A percentile compares a stretch with the other conserved stretches of the same genome.
These are phyloP conservation scores for Melieria crassipennis DNA, from an alignment of 2,888 invertebrate genomes.

Conservation along the genomic window DNA sequence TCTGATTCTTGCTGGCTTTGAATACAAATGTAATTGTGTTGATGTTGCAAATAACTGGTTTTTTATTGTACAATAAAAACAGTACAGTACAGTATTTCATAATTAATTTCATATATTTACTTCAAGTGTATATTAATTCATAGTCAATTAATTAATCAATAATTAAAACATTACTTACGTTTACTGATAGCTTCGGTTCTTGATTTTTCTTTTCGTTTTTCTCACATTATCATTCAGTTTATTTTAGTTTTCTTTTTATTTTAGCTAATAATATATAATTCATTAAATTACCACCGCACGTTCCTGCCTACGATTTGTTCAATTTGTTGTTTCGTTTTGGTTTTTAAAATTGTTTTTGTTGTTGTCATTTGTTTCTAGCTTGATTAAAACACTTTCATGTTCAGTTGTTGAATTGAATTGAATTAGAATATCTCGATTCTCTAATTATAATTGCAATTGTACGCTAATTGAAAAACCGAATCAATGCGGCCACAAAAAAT, in stretches of 20 bases:
- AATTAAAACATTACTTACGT: slow-evolving; percentile 22
- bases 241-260: slow-evolving; percentile 32
- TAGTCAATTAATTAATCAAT: slow-evolving; percentile 19
- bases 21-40: no score
- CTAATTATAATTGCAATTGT: no score
- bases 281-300: slow-evolving; percentile 60
- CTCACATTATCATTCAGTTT: slow-evolving; percentile 35
- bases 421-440: no score
- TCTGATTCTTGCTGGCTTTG: no score
- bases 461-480: no score
- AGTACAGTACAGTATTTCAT: slow-evolving; percentile 20
- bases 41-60: background rate
- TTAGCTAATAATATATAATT: slow-evolving; percentile 31
- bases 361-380: slow-evolving; percentile 40
- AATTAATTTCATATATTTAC: slow-evolving; percentile 13
- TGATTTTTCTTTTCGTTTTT: slow-evolving; percentile 26
- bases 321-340: slow-evolving; percentile 51
- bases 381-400: slow-evolving; percentile 13
- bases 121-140: slow-evolving; percentile 26
- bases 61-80: slow-evolving; percentile 25
- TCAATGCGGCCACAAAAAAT: no score
- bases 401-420: background rate
- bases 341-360: slow-evolving; percentile 40
- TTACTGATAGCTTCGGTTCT: slow-evolving; percentile 24
- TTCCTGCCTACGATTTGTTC: slow-evolving; percentile 66